Percentiles rank a stretch among this genome's conserved stretches.
Evolutionary conservation across 2,888 invertebrate species (phyloP).

Genomic region (Heterodera filipjevi): DNA sequence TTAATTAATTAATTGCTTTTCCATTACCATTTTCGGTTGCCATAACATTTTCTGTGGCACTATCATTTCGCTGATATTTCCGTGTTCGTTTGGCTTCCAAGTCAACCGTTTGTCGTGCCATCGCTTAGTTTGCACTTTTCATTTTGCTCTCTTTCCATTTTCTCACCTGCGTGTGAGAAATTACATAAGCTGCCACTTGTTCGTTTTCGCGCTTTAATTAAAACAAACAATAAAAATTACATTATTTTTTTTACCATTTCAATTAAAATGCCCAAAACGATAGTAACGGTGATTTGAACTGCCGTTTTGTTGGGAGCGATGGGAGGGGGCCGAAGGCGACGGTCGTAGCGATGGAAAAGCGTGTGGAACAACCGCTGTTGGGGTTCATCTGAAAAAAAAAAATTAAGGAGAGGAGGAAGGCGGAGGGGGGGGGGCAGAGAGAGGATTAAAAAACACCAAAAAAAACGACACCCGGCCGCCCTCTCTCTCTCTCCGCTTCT

Average conservation of each 20-base stretch:
- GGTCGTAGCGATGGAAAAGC: constrained; percentile 54
- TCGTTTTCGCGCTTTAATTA: constrained; percentile 56
- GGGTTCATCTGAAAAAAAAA: constrained; percentile 11
- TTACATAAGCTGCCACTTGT: constrained; percentile 61
- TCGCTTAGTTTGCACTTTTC: constrained; percentile 38
- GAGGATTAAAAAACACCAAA: background rate
- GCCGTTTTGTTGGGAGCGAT: constrained; percentile 25
- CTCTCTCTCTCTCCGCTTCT: no score
- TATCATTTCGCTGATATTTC: constrained; percentile 53
- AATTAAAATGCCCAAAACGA: constrained; percentile 61
- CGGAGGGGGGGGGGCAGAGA: background rate
- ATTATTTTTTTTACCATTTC: constrained; percentile 50
- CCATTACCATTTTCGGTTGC: constrained; percentile 55
- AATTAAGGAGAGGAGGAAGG: background rate
- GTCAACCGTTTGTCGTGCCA: constrained; percentile 56
- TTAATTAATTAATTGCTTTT: no score
- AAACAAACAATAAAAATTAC: background rate
- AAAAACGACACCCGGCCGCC: no score
- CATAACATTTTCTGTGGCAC: constrained; percentile 58
- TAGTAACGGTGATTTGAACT: constrained; percentile 55
- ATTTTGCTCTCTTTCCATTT: background rate
- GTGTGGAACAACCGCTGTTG: constrained; percentile 39
- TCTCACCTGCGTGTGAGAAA: constrained; percentile 57
- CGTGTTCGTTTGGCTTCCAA: constrained; percentile 56
- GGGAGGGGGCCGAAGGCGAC: constrained; percentile 51